Evolutionary conservation across 2,888 invertebrate genomes (phyloP).

Genomic region (Orchestes rusci): DNA sequence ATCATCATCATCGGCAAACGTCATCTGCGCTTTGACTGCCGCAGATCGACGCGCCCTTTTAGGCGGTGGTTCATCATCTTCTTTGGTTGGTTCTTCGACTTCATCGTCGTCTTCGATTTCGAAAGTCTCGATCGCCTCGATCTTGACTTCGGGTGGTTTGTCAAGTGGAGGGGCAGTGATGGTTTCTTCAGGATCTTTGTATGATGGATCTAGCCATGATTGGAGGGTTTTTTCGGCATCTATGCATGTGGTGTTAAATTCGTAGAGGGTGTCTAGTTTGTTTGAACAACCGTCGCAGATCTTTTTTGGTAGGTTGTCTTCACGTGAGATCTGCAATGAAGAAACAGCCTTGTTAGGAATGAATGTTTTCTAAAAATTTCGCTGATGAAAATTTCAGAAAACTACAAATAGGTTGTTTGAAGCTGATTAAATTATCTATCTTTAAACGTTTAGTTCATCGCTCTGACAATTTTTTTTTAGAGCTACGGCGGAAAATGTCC

Average conservation of each 20-base stretch:
- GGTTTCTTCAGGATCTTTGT: constrained; percentile 20
- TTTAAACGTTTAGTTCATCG: no score
- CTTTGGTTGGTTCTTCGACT: no score
- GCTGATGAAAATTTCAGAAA: no score
- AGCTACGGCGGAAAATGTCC: no score
- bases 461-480: no score
- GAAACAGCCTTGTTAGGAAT: no score
- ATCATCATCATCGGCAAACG: constrained; percentile 33
- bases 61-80: constrained; percentile 29
- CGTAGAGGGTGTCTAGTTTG: constrained; percentile 64
- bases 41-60: constrained; percentile 38
- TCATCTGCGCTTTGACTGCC: constrained; percentile 35
- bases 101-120: constrained; percentile 26
- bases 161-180: constrained; percentile 22
- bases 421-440: no score
- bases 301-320: constrained; percentile 63
- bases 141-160: constrained; percentile 21
- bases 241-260: constrained; percentile 63
- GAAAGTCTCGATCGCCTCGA: constrained; percentile 29
- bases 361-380: no score
- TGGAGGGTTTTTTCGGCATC: constrained; percentile 53
- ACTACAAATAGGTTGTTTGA: no score
- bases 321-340: constrained; percentile 60
- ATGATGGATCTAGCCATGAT: constrained; percentile 38
- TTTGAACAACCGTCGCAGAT: constrained; percentile 65